A percentile compares a stretch with the other conserved stretches of the same genome.
Evolutionary conservation across 2,797 vertebrate genomes (phyloP).

Genomic region (Sebastiscus albofasciatus): DNA sequence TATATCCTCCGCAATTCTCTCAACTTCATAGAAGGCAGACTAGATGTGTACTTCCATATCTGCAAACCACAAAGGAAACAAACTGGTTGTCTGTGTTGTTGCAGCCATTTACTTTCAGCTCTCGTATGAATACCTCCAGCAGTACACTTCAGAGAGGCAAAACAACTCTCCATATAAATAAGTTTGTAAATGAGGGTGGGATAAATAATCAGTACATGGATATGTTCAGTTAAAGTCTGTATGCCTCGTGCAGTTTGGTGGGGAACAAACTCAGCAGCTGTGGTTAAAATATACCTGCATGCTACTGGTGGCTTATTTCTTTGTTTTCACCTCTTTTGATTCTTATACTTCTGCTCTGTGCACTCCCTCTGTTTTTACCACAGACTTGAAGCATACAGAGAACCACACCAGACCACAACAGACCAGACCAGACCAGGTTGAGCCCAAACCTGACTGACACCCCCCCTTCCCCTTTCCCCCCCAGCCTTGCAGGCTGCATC

Average conservation of each 20-base stretch:
- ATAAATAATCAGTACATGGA: neutral
- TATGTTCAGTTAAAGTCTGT: neutral
- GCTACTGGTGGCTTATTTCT: neutral
- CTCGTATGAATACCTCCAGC: neutral
- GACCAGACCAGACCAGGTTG: slow-evolving; percentile 46
- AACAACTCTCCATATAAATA: neutral
- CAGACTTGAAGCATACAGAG: slow-evolving; percentile 63
- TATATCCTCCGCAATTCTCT: neutral
- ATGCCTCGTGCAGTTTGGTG: neutral
- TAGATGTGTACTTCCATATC: neutral
- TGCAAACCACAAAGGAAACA: neutral
- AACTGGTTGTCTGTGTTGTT: neutral
- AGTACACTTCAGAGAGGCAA: neutral
- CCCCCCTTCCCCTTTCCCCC: neutral
- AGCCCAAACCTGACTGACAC: slow-evolving; percentile 20
- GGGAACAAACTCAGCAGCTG: neutral
- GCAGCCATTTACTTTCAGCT: neutral
- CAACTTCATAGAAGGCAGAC: neutral
- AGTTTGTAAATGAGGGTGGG: neutral
- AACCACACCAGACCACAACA: slow-evolving; percentile 49
- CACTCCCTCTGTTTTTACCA: slow-evolving; percentile 29
- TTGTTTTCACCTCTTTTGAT: neutral
- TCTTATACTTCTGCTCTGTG: neutral
- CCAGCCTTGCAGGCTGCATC: slow-evolving; percentile 41
- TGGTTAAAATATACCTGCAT: slow-evolving; percentile 10